A percentile compares a stretch with the other conserved stretches of the same genome.
Conservation (phyloP, 2,113 vertebrate species). For the Pelodiscus sinensis region DNA sequence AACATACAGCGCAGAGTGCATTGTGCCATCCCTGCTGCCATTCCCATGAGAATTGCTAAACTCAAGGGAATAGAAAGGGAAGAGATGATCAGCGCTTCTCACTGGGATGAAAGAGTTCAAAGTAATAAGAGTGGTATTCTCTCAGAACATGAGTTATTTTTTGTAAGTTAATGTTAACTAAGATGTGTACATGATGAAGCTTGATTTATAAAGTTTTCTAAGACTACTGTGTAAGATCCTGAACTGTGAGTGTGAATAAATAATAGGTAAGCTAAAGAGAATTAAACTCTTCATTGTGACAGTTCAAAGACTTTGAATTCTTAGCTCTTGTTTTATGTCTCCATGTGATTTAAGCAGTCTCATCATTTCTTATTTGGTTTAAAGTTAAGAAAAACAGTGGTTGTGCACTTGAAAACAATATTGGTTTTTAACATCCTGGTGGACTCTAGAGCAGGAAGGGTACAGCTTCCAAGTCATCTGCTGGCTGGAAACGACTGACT, state of each 20-base stretch:
- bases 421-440: constrained; percentile 37
- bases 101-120: background rate
- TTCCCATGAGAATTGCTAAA: background rate
- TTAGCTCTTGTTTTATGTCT: constrained; percentile 41
- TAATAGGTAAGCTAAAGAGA: background rate
- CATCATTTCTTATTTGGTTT: constrained; percentile 45
- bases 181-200: background rate
- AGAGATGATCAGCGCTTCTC: background rate
- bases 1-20: background rate
- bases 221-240: background rate
- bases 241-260: background rate
- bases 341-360: constrained; percentile 30
- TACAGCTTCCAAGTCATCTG: constrained; percentile 5
- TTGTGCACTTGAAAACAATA: constrained; percentile 40
- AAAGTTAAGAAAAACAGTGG: constrained; percentile 61
- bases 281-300: constrained; percentile 30
- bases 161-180: background rate
- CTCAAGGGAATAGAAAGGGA: background rate
- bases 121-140: background rate
- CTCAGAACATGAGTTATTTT: background rate
- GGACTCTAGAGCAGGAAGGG: constrained; percentile 16
- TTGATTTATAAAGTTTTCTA: background rate
- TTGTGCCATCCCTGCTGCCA: background rate
- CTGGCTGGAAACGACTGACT: background rate
- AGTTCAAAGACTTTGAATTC: constrained; percentile 55